Evolutionary conservation across 2,797 vertebrate genomes (phyloP).

Genomic region (Phrynocephalus vlangalii): DNA sequence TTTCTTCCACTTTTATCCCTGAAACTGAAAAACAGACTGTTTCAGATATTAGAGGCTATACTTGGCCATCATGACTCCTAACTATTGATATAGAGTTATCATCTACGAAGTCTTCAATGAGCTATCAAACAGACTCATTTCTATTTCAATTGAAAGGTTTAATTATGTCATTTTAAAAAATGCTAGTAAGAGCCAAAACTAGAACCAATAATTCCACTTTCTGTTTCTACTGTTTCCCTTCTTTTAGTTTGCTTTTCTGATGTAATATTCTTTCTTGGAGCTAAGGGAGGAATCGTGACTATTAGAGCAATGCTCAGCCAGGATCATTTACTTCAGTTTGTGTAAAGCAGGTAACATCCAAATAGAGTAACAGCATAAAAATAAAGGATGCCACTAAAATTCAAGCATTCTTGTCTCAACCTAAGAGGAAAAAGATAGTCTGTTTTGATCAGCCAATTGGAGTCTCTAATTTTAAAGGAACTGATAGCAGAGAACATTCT

Average conservation of each 20-base stretch:
- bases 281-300: no score
- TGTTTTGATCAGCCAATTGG: neutral
- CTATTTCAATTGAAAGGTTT: neutral
- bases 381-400: neutral
- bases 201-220: no score
- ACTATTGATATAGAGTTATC: neutral
- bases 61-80: neutral
- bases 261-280: no score
- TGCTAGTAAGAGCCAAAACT: neutral
- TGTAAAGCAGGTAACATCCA: neutral
- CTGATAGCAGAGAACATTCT: no score
- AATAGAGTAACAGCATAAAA: neutral
- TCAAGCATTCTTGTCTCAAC: no score
- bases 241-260: neutral
- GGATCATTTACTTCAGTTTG: neutral
- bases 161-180: neutral
- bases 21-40: neutral
- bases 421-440: neutral
- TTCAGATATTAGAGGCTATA: neutral
- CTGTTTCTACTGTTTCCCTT: neutral
- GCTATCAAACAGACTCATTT: neutral
- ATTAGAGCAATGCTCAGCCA: neutral
- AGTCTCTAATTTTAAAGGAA: neutral
- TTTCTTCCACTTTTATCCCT: neutral
- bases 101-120: neutral